Percentiles rank a stretch among this genome's conserved stretches.
Evolutionary conservation across 2,797 vertebrate genomes (phyloP).

Genomic region (Hydrolagus colliei): DNA sequence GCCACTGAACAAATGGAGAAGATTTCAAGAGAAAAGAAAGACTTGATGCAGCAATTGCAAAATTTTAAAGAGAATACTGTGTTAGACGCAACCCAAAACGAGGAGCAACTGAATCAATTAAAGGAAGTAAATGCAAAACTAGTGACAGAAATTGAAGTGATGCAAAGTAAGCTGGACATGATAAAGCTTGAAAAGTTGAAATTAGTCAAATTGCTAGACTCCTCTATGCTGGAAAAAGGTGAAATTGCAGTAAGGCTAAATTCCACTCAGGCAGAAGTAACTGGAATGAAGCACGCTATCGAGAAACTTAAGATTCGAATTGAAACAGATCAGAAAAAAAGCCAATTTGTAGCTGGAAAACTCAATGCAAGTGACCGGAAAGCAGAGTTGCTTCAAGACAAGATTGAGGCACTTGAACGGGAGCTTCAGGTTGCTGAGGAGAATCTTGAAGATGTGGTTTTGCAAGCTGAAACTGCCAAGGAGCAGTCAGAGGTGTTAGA

Average conservation of each 20-base stretch:
- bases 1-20: conserved; percentile 48
- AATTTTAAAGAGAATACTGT: conserved; percentile 50
- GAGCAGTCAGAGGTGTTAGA: conserved; percentile 54
- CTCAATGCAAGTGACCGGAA: conserved; percentile 65
- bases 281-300: conserved; percentile 69
- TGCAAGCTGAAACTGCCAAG: conserved; percentile 67
- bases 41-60: conserved; percentile 55
- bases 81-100: conserved; percentile 51
- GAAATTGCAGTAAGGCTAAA: conserved; percentile 70
- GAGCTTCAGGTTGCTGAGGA: conserved; percentile 71
- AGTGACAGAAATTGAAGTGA: conserved; percentile 53
- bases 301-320: conserved; percentile 83
- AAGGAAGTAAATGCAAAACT: conserved; percentile 57
- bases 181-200: conserved; percentile 59
- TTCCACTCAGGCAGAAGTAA: conserved; percentile 71
- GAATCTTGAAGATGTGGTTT: conserved; percentile 69
- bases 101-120: conserved; percentile 54
- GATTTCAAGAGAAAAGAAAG: conserved; percentile 54
- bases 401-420: conserved; percentile 66
- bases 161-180: conserved; percentile 58
- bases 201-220: conserved; percentile 65
- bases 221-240: conserved; percentile 70
- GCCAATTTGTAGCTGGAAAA: conserved; percentile 56
- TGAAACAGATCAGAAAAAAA: conserved; percentile 79
- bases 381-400: conserved; percentile 52